phyloP scores from a whole-genome alignment of 2,797 vertebrate genomes.

The Chaunax sp. region DNA sequence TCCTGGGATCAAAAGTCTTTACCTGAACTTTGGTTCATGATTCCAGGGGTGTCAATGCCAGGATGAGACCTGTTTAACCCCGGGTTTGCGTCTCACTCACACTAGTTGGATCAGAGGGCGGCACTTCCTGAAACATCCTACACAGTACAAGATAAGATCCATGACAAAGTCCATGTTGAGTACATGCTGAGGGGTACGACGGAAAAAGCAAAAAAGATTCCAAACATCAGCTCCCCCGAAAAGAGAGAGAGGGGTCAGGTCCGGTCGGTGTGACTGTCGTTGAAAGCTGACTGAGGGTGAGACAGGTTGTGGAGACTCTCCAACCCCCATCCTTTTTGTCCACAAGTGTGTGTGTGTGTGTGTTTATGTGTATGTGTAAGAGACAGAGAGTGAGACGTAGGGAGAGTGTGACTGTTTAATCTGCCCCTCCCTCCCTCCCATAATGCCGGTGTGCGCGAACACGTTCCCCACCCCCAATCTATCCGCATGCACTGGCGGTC shows the following conservation, averaged over 20 bases:
- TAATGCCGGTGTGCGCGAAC: constrained; percentile 24
- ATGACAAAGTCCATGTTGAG: constrained; percentile 59
- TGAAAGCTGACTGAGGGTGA: constrained; percentile 35
- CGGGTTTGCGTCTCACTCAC: constrained; percentile 40
- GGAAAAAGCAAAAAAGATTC: constrained; percentile 32
- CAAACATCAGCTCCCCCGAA: background rate
- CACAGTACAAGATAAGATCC: constrained; percentile 28
- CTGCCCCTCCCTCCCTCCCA: constrained; percentile 67
- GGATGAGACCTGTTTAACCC: constrained; percentile 45
- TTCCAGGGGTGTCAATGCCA: constrained; percentile 48
- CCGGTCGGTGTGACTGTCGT: constrained; percentile 36
- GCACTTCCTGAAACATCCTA: constrained; percentile 67
- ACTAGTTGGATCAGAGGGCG: constrained; percentile 45
- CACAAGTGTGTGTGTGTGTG: constrained; percentile 43
- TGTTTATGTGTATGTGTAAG: constrained; percentile 45
- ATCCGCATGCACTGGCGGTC: constrained; percentile 69
- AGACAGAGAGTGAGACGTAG: constrained; percentile 65
- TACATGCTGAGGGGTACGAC: background rate
- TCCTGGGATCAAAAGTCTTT: constrained; percentile 42
- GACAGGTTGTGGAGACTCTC: constrained; percentile 59
- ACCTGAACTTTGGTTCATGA: constrained; percentile 76
- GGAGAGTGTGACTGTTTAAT: constrained; percentile 78
- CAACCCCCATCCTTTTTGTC: constrained; percentile 65
- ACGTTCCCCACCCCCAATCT: constrained; percentile 67
- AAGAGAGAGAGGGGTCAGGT: constrained; percentile 40